Conservation (phyloP, 2,113 vertebrate species). For the Cisticola juncidis region DNA sequence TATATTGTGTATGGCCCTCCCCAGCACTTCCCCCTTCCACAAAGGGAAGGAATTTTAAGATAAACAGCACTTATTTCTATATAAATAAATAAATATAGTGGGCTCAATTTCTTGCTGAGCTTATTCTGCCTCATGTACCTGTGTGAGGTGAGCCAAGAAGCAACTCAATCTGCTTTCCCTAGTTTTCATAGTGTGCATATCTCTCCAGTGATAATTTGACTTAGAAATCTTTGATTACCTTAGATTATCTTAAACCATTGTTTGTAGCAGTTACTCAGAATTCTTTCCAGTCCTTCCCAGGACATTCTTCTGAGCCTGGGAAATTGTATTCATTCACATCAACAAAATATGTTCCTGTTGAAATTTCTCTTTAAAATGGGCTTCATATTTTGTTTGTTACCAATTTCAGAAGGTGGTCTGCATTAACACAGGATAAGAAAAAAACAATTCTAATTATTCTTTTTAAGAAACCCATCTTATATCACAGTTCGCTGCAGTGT, state of each 20-base stretch:
- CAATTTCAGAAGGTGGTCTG: background rate
- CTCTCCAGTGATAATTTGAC: background rate
- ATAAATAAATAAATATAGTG: background rate
- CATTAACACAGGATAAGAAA: background rate
- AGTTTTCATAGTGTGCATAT: background rate
- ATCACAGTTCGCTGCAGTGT: background rate
- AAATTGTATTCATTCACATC: background rate
- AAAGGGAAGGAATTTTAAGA: conserved; percentile 6
- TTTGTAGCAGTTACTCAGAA: background rate
- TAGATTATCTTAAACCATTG: background rate
- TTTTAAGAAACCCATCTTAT: background rate
- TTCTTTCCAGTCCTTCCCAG: background rate
- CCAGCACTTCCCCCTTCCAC: background rate
- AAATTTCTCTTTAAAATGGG: background rate
- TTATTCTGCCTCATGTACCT: background rate
- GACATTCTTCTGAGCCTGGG: background rate
- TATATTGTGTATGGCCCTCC: conserved; percentile 11
- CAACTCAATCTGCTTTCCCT: background rate
- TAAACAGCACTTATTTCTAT: background rate
- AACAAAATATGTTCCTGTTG: background rate
- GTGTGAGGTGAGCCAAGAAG: background rate
- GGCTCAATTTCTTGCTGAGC: background rate
- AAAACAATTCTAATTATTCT: background rate
- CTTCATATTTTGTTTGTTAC: background rate
- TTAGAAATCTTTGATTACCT: background rate